phyloP scores from a whole-genome alignment of 2,888 invertebrate species.

The Anthrax anthrax region DNA sequence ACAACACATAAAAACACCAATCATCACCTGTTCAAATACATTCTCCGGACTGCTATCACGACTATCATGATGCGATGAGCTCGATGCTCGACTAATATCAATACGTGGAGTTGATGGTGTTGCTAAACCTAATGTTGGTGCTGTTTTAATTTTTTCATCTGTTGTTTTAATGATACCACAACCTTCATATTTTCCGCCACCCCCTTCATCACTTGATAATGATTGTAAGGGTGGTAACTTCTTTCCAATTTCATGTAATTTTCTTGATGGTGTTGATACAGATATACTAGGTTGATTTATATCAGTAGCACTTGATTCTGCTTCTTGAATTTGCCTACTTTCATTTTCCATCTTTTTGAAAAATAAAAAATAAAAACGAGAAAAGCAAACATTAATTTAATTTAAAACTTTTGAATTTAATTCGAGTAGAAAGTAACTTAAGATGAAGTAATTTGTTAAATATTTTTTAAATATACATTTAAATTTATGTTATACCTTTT shows the following conservation, averaged over 20 bases:
- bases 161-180: conserved; percentile 15
- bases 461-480: no score
- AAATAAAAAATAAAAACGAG: no score
- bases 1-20: conserved; percentile 9
- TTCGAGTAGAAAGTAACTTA: no score
- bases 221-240: conserved; percentile 31
- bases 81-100: conserved; percentile 78
- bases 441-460: no score
- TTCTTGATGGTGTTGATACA: conserved; percentile 19
- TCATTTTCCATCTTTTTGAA: conserved; percentile 5
- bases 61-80: conserved; percentile 77
- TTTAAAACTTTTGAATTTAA: no score
- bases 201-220: neutral
- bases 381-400: no score
- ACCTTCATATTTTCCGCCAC: no score
- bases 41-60: conserved; percentile 73
- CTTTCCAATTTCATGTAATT: conserved; percentile 14
- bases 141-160: conserved; percentile 19
- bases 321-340: neutral
- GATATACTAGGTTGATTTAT: conserved; percentile 11
- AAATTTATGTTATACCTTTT: no score
- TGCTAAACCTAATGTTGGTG: conserved; percentile 30
- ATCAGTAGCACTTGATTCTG: neutral
- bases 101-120: conserved; percentile 70
- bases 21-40: conserved; percentile 54